phyloP scores from a whole-genome alignment of 1,140 invertebrate genomes.

The Tribolium castaneum region DNA sequence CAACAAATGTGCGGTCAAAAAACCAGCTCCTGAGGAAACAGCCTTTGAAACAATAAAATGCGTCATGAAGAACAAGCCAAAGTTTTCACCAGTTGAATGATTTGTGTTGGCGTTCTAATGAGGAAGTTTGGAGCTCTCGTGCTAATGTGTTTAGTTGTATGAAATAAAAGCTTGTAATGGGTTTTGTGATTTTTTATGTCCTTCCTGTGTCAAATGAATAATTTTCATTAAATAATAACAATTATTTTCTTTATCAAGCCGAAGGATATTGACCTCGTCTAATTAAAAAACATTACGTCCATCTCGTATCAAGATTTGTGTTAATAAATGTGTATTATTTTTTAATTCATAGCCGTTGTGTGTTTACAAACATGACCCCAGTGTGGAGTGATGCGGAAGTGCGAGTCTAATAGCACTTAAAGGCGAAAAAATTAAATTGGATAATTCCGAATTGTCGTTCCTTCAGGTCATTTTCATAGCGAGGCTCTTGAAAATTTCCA shows the following conservation, averaged over 20 bases:
- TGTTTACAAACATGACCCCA: background rate
- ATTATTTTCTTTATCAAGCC: too few species aligned
- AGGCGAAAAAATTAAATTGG: background rate
- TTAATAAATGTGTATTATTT: too few species aligned
- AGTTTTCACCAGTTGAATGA: background rate
- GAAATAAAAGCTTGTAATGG: too few species aligned
- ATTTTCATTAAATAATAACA: too few species aligned
- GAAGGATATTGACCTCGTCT: too few species aligned
- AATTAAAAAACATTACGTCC: too few species aligned
- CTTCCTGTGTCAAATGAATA: too few species aligned
- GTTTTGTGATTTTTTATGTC: too few species aligned
- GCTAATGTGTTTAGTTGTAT: too few species aligned
- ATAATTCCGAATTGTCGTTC: background rate
- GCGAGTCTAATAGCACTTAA: background rate
- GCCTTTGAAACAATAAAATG: slow-evolving; percentile 44
- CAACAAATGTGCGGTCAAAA: slow-evolving; percentile 44
- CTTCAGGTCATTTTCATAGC: background rate
- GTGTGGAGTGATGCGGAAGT: background rate
- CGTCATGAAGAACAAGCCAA: background rate
- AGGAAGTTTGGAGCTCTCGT: too few species aligned
- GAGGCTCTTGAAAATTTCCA: background rate
- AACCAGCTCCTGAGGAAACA: slow-evolving; percentile 46
- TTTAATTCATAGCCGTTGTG: background rate
- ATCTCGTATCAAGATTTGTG: too few species aligned
- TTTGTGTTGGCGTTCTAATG: background rate